phyloP scores from a whole-genome alignment of 2,113 vertebrate species.

The Lutjanus erythropterus region DNA sequence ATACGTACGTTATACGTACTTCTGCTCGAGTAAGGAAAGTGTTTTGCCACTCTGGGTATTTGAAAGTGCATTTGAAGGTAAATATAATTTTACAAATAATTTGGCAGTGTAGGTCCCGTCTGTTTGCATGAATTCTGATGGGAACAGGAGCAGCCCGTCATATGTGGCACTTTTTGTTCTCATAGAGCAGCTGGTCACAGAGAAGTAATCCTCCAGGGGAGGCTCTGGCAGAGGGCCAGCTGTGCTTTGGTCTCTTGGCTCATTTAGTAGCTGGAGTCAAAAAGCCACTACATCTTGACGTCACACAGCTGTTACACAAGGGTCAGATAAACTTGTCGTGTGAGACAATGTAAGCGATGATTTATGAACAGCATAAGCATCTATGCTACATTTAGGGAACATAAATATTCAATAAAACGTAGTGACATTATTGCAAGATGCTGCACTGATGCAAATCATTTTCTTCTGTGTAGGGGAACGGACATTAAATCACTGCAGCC shows the following conservation, averaged over 20 bases:
- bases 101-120: neutral
- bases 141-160: conserved; percentile 24
- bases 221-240: conserved; percentile 28
- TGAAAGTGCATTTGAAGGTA: neutral
- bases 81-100: neutral
- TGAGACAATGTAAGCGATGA: neutral
- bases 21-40: no score
- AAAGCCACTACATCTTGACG: conserved; percentile 17
- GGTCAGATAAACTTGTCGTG: neutral
- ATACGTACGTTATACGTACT: no score
- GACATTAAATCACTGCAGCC: no score
- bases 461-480: neutral
- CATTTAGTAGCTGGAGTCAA: conserved; percentile 41
- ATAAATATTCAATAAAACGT: neutral
- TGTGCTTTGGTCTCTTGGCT: conserved; percentile 52
- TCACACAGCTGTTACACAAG: conserved; percentile 31
- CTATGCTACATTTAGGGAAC: neutral
- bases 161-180: conserved; percentile 47
- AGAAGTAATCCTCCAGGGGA: conserved; percentile 60
- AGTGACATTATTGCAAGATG: neutral
- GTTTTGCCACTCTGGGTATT: no score
- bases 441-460: neutral
- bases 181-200: conserved; percentile 66
- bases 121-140: neutral
- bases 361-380: neutral